These are phyloP conservation scores for Pipistrellus kuhlii DNA, from an alignment of 2,797 vertebrate species.

Conservation along the genomic window DNA sequence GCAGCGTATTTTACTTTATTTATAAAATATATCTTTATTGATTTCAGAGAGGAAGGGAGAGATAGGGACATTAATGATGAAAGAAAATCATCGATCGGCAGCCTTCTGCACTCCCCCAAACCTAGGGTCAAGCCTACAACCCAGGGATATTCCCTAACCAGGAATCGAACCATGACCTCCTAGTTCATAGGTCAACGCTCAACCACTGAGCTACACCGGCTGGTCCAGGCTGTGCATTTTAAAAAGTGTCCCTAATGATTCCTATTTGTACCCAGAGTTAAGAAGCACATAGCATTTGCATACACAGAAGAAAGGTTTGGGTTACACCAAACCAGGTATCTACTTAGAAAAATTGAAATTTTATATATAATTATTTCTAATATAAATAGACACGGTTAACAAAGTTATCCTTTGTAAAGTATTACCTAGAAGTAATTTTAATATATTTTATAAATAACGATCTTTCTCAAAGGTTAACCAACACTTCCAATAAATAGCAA, in stretches of 20 bases:
- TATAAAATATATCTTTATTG: background rate
- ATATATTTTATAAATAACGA: slow-evolving; percentile 82
- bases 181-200: too few relatives aligned
- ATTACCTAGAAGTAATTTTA: slow-evolving; percentile 20
- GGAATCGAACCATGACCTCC: too few relatives aligned
- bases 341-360: slow-evolving; percentile 50
- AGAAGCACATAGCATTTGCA: background rate
- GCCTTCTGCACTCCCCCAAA: too few relatives aligned
- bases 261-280: slow-evolving; percentile 40
- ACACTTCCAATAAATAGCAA: slow-evolving; percentile 82
- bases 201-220: too few relatives aligned
- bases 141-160: too few relatives aligned
- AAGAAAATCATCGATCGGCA: too few relatives aligned
- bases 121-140: too few relatives aligned
- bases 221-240: background rate
- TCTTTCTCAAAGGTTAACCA: slow-evolving; percentile 74
- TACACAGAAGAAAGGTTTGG: background rate
- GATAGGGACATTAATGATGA: too few relatives aligned
- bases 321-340: background rate
- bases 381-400: background rate
- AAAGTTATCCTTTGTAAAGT: slow-evolving; percentile 44
- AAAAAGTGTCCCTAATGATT: background rate
- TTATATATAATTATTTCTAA: slow-evolving; percentile 49
- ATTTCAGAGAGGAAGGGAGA: too few relatives aligned
- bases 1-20: background rate